Evolutionary conservation across 2,888 invertebrate species (phyloP).

Genomic region (Arenicola marina): DNA sequence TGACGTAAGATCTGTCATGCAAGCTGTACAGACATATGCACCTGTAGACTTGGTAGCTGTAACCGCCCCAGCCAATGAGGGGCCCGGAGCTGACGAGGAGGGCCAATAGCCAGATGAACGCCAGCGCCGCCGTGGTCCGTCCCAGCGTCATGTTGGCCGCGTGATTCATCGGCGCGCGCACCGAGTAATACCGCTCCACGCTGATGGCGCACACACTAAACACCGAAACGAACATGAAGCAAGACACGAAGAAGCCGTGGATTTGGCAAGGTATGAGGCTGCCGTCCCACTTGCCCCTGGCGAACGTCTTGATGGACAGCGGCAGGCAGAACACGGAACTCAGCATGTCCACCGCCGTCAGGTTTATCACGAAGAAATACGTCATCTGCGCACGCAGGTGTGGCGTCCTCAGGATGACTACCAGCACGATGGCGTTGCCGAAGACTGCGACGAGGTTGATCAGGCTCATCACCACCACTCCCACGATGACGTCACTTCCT

Average conservation of each 20-base stretch:
- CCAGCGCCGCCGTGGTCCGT: constrained; percentile 19
- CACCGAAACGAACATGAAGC: constrained; percentile 30
- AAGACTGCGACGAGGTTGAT: not conserved
- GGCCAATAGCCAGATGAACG: constrained; percentile 20
- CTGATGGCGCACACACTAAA: constrained; percentile 32
- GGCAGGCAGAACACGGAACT: constrained; percentile 28
- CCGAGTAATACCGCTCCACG: constrained; percentile 35
- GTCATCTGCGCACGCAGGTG: not conserved
- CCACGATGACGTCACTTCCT: not conserved
- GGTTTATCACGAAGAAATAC: constrained; percentile 32
- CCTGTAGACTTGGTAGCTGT: constrained; percentile 17
- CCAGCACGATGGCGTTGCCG: not conserved
- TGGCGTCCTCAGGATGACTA: not conserved
- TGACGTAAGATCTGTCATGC: too few relatives aligned
- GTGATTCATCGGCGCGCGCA: constrained; percentile 35
- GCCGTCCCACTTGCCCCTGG: constrained; percentile 17
- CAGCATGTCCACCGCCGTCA: constrained; percentile 31
- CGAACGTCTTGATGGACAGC: constrained; percentile 20
- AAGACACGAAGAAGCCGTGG: constrained; percentile 27
- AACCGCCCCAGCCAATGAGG: constrained; percentile 26
- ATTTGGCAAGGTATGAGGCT: constrained; percentile 16
- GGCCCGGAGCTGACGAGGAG: constrained; percentile 24
- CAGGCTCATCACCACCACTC: not conserved
- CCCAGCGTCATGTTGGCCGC: constrained; percentile 32
- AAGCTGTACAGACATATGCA: constrained; percentile 28